Base-by-base conservation (phyloP, 2,113 vertebrate species). In the Pachypanchax playfairii region DNA sequence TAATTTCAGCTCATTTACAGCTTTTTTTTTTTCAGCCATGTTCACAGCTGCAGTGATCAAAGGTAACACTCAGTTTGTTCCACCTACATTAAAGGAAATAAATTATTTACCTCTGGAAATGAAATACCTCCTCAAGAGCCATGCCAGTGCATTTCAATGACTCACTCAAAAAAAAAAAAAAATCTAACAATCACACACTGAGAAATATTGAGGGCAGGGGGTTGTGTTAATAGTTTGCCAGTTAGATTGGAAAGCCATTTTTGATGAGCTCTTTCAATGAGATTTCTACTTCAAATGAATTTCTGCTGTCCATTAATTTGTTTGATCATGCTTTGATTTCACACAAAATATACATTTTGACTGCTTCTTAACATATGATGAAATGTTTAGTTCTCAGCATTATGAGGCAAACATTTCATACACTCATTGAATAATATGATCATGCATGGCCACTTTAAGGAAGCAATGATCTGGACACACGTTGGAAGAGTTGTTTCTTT, bases 51-150 rank as follows among this genome's bases (percentile, higher is more conserved):
- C 65, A 70, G 58, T 86, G 80, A 90, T 90, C 88, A 90, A 89
- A 91, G 81, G 56, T 68, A 58, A 41, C 55, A 70, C 74, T 68
- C 63, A 25, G 48, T 67, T 68, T 51, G 60, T 72, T 79, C 76
- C 57, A 36, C 49, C 69, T 75, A 83, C 73, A 83, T 86, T 85
- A 84, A 79, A 86, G 68, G 65, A 63, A 75, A 65, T 66, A 83
- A 80, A 82, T 85, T 60, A 87, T 85, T 88, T 87, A 85, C 79
- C 74, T 84, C 60, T 38, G 42, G 68, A 89, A 87, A 87, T 87
- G 77, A 87, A 88, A 87, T 65, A 58, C 61, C 64, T 85, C 82
- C 79, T 53, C 24, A 43, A 68, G 67, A 81, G 84, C 64, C 73
- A 52, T 73, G 79, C 20, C 41, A 21, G 41, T 77, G 82, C 73